Conservation (phyloP, 2,797 vertebrate genomes). For the Nyctibius grandis region DNA sequence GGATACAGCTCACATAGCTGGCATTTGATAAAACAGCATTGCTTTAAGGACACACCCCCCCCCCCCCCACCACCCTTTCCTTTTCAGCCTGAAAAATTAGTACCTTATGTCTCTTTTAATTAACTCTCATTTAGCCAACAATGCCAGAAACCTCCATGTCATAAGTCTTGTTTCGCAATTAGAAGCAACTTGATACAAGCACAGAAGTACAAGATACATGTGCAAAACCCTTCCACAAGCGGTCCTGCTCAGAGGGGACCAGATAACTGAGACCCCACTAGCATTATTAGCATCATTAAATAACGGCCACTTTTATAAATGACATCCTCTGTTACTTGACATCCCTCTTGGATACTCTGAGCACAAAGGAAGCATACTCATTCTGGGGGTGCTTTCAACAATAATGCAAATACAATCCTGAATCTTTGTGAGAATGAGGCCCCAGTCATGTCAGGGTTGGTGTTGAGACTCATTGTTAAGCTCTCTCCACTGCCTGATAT, state of each 20-base stretch:
- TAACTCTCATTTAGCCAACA: neutral
- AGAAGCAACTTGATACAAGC: neutral
- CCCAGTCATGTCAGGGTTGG: neutral
- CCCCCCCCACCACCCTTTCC: neutral
- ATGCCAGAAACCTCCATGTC: neutral
- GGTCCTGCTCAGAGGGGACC: neutral
- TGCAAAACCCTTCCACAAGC: neutral
- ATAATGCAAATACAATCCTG: neutral
- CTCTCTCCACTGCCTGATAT: neutral
- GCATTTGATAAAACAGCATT: neutral
- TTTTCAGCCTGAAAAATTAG: neutral
- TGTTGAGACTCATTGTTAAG: neutral
- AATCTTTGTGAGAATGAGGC: neutral
- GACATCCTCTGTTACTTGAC: neutral
- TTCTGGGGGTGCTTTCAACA: neutral
- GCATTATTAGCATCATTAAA: neutral
- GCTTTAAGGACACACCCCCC: neutral
- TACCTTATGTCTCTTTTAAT: neutral
- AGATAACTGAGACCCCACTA: neutral
- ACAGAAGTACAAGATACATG: neutral
- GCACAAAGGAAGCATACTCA: neutral
- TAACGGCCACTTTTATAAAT: neutral
- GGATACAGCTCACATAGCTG: neutral
- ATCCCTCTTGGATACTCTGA: fast-evolving
- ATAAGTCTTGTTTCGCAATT: neutral